Conservation (phyloP, 2,797 vertebrate genomes). For the Lemur catta region DNA sequence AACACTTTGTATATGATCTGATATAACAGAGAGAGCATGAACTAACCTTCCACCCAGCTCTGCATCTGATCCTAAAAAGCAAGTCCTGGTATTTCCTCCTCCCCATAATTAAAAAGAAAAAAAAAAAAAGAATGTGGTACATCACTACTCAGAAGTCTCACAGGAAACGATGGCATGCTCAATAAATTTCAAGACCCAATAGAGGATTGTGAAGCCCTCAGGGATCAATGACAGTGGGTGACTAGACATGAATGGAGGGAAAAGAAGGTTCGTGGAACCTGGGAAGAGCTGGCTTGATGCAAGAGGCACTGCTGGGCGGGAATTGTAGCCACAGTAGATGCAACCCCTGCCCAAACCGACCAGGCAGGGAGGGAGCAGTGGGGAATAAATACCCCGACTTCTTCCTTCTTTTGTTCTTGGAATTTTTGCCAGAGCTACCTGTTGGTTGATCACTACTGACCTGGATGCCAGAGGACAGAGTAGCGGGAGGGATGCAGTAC, state of each 20-base stretch:
- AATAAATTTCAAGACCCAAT: not conserved
- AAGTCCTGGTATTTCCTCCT: not conserved
- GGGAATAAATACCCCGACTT: rapidly evolving
- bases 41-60: not conserved
- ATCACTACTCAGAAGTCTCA: not conserved
- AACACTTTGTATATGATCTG: no score
- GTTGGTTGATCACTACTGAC: not conserved
- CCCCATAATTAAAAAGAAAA: not conserved
- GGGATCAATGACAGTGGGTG: not conserved
- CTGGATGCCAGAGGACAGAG: rapidly evolving
- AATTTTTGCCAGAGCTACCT: rapidly evolving
- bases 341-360: no score
- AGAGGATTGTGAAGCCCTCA: not conserved
- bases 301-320: not conserved
- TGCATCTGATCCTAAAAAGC: not conserved
- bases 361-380: rapidly evolving
- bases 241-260: rapidly evolving
- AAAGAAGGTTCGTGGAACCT: not conserved
- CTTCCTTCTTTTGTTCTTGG: not conserved
- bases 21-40: not conserved
- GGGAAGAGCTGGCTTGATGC: rapidly evolving
- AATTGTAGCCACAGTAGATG: no score
- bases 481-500: rapidly evolving
- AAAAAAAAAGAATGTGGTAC: not conserved
- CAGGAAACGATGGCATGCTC: not conserved